Evolutionary conservation across 2,113 vertebrate species (phyloP), one percentile per base, ranked within the genome.

Genomic region (Arothron firmamentum): DNA sequence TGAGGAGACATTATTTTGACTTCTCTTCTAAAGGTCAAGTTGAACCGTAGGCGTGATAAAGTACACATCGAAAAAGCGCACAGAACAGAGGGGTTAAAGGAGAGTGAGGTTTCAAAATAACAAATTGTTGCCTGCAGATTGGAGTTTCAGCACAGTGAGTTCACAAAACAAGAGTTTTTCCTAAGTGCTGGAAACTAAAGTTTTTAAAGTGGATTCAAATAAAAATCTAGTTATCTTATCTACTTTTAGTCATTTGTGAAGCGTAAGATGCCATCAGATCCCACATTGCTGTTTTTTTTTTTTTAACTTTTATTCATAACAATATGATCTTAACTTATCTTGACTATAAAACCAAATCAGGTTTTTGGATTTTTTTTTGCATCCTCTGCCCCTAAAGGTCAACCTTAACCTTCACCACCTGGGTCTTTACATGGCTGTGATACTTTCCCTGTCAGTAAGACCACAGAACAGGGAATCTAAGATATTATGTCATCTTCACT

Each of bases 1-100:
- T 70, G 67, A 83, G 77, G 65, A 78, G 71, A 78, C 73, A n/a
- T 80, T 87, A 78, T 89, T 88, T 81, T 89, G 82, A 85, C 82
- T 80, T 83, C 69, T 80, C 70, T 59, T 46, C 77, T 52, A 69
- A 80, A 89, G 84, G 85, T 86, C 87, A 84, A 77, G 62, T 78
- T 82, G 83, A 81, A 82, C 84, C 81, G 70, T 79, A 83, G 78
- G 78, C 78, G 20, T 70, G 72, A 84, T 84, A 45, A 70, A 80
- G 75, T 82, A 63, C 55, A 63, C 48, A 18, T 46, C 56, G 58
- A 71, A 52, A 56, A 19, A 50, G 58, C 16, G 46, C 16, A 17
- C 7, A 54, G 61, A 45, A 41, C 20, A 17, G 56, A 59, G 63
- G 48, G 48, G 61, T 72, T 72, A 72, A 68, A 80, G 61, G 54